A percentile compares a stretch with the other conserved stretches of the same genome.
These are phyloP conservation scores for Vesta saturnalis DNA, from an alignment of 2,888 invertebrate species.

Conservation along the genomic window DNA sequence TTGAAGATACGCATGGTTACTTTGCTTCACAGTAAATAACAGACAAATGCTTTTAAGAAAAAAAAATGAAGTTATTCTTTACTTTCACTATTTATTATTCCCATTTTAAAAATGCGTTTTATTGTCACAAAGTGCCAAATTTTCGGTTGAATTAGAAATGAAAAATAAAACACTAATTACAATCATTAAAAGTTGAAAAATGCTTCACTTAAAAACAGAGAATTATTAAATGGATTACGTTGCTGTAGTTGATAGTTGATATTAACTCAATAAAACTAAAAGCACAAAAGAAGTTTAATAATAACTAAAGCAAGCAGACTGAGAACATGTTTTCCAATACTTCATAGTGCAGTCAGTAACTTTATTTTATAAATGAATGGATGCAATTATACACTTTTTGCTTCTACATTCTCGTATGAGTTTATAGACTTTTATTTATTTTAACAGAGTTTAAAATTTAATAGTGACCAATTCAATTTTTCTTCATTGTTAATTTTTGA, in stretches of 20 bases:
- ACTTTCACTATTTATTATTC: too few relatives aligned
- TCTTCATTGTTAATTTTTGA: too few relatives aligned
- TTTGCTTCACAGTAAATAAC: too few relatives aligned
- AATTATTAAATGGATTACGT: background rate
- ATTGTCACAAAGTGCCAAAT: too few relatives aligned
- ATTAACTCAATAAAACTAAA: conserved; percentile 4
- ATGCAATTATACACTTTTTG: background rate
- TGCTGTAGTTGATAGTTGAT: background rate
- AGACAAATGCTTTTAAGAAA: too few relatives aligned
- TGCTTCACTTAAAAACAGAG: background rate
- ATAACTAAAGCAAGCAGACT: background rate
- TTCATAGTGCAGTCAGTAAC: background rate
- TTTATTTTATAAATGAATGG: background rate
- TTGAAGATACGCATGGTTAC: too few relatives aligned
- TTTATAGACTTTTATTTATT: background rate
- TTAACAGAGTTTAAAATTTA: background rate
- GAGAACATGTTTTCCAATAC: background rate
- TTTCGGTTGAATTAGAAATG: too few relatives aligned
- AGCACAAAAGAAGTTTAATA: background rate
- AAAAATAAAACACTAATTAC: too few relatives aligned
- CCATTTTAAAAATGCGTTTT: too few relatives aligned
- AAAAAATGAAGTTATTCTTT: too few relatives aligned
- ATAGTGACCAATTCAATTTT: background rate
- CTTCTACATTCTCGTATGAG: background rate
- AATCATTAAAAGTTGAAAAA: conserved; percentile 2